A percentile compares a stretch with the other conserved stretches of the same genome.
These are phyloP conservation scores for Borostomias antarcticus DNA, from an alignment of 2,797 vertebrate genomes.

Conservation along the genomic window DNA sequence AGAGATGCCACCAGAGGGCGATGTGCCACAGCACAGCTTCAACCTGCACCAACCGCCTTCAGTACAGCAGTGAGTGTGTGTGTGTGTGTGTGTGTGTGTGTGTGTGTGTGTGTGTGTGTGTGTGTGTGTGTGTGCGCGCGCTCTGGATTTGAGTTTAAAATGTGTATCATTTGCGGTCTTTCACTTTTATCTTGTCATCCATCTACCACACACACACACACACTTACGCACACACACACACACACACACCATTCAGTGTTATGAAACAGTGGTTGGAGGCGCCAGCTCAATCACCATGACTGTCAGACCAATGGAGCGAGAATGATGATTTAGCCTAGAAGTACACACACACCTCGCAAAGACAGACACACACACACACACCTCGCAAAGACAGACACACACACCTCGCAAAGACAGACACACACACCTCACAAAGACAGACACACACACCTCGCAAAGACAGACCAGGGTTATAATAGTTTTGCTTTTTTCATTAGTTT, in stretches of 20 bases:
- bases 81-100: neutral
- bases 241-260: constrained; percentile 41
- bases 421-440: neutral
- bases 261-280: constrained; percentile 51
- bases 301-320: constrained; percentile 56
- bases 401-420: neutral
- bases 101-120: constrained; percentile 34
- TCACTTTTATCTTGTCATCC: neutral
- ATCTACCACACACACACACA: constrained; percentile 19
- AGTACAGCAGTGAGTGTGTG: neutral
- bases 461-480: too few species aligned
- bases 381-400: neutral
- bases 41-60: too few species aligned
- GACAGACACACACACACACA: neutral
- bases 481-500: too few species aligned
- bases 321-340: constrained; percentile 52
- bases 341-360: constrained; percentile 1
- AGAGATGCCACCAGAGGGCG: too few species aligned
- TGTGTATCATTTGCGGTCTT: neutral
- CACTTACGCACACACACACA: neutral
- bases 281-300: constrained; percentile 69
- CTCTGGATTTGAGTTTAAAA: too few species aligned
- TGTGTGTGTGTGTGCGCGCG: neutral
- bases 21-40: too few species aligned
- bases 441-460: constrained; percentile 3